Conservation (phyloP, 2,888 invertebrate genomes). For the Petrophora chlorosata region DNA sequence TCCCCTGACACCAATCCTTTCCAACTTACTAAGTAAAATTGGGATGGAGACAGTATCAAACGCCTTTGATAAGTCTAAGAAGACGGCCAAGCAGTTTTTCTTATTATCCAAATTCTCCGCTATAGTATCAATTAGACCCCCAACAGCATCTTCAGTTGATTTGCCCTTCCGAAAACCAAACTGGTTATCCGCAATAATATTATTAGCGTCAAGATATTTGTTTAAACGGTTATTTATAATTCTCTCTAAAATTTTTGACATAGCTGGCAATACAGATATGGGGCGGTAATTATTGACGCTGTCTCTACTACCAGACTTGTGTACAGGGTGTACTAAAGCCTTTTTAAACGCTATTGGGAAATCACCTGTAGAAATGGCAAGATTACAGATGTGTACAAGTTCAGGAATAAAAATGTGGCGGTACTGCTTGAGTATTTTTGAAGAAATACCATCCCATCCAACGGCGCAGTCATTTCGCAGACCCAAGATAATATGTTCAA, state of each 20-base stretch:
- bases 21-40: no score
- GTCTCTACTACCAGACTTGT: no score
- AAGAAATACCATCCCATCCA: conserved; percentile 8
- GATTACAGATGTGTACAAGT: neutral
- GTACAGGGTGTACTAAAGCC: neutral
- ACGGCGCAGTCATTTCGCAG: neutral
- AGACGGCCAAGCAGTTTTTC: no score
- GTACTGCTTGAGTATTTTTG: neutral
- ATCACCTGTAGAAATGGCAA: neutral
- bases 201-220: conserved; percentile 35
- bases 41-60: no score
- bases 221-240: neutral
- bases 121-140: no score
- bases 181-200: conserved; percentile 37
- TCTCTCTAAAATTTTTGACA: neutral
- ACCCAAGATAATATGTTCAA: no score
- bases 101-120: no score
- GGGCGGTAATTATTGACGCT: neutral
- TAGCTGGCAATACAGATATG: neutral
- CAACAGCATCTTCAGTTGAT: no score
- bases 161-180: no score
- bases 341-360: conserved; percentile 1
- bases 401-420: neutral
- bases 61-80: no score
- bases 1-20: no score